Evolutionary conservation across 2,113 vertebrate species (phyloP).

Genomic region (Diadophis punctatus): DNA sequence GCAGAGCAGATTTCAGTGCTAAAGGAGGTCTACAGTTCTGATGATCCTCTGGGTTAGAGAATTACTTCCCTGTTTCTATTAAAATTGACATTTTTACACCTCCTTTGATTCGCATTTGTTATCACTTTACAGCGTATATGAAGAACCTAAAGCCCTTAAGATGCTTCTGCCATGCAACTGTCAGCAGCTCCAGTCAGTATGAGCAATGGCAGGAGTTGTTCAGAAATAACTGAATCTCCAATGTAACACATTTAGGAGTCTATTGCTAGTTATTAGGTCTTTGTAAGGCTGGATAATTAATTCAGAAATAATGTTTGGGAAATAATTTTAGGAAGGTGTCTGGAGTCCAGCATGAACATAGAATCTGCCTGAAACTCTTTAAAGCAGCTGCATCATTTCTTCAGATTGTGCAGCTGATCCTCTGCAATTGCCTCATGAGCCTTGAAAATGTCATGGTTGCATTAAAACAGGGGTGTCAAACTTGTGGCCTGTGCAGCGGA

Average conservation of each 20-base stretch:
- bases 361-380: not conserved
- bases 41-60: not conserved
- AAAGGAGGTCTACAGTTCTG: conserved; percentile 7
- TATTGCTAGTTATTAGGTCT: not conserved
- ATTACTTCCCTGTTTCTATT: not conserved
- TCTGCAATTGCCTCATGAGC: not conserved
- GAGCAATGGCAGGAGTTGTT: not conserved
- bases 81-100: not conserved
- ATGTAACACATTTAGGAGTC: not conserved
- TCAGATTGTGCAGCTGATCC: not conserved
- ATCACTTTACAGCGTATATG: not conserved
- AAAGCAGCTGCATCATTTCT: not conserved
- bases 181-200: not conserved
- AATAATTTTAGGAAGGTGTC: not conserved
- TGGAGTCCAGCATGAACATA: not conserved
- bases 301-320: not conserved
- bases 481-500: accelerated
- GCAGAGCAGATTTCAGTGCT: conserved; percentile 33
- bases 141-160: not conserved
- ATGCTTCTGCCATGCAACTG: not conserved
- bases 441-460: not conserved
- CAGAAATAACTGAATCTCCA: not conserved
- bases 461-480: too few relatives aligned
- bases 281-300: not conserved
- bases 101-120: not conserved